Base-by-base conservation (phyloP, 2,797 vertebrate genomes). In the Channa striata region DNA sequence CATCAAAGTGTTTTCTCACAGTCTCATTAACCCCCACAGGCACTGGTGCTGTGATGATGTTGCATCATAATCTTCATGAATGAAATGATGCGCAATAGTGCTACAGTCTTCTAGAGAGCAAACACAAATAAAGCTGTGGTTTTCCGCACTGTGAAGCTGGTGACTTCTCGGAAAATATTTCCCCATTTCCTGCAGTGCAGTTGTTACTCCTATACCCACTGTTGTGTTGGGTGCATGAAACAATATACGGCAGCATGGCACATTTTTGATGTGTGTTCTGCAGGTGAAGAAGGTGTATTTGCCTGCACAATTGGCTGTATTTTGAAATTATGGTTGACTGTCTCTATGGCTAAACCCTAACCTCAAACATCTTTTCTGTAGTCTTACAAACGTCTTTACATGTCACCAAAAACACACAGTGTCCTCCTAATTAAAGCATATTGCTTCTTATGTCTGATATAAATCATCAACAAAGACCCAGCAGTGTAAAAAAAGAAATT, bases 381-480 rank as follows among this genome's bases (percentile, higher is more conserved):
- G 50, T 67, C 53, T 49, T 57, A 10, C 42, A 72, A 68, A 65
- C 62, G 50, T 72, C 61, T 85, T 81, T 14, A 60, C 67, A 23
- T 73, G 56, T 68, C 12, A 36, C 4, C 65, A 2, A 5, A 2
- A 80, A 68, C 49, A 43, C 64, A 46, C 59, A 67, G 57, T 69
- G 68, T 80, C 69, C 17, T 70, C 54, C 70, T 78, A 82, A 91
- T 89, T 84, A 81, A 84, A 77, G 71, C 69, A 54, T 67, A 84
- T 70, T 72, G 74, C 83, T 74, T 68, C 68, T 58, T 70, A 70
- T 81, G 68, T 79, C 62, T 84, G 78, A 88, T 82, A 84, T 85
- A 82, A 86, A 74, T 88, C 82, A 82, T 87, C 82, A 86, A 83
- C 81, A 90, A 84, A 90, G 58, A 77, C 77, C 74, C 84, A 66